Conservation (phyloP, 2,888 invertebrate species). For the Ceramica pisi region DNA sequence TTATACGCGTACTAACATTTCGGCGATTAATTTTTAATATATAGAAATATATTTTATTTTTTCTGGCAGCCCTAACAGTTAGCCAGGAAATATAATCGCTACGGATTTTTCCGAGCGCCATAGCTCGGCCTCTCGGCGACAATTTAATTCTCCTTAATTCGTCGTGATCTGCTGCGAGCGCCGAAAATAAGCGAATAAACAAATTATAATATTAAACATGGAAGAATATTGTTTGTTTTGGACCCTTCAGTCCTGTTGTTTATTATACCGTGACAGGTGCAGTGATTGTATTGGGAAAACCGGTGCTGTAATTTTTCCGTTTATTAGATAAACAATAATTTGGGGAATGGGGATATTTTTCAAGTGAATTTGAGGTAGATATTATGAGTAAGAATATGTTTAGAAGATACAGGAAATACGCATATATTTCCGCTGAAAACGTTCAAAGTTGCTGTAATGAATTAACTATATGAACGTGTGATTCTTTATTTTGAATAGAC, state of each 20-base stretch:
- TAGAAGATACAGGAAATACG: background rate
- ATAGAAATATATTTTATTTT: background rate
- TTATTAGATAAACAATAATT: background rate
- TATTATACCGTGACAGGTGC: slow-evolving; percentile 27
- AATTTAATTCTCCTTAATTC: slow-evolving; percentile 51
- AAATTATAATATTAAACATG: slow-evolving; percentile 51
- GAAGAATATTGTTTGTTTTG: slow-evolving; percentile 27
- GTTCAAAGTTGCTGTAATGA: no score
- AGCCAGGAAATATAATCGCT: slow-evolving; percentile 29
- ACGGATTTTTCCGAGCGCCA: slow-evolving; percentile 45
- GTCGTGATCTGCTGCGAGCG: slow-evolving; percentile 11
- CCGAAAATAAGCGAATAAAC: slow-evolving; percentile 31
- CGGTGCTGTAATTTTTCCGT: background rate
- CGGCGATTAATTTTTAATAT: no score
- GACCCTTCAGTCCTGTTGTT: slow-evolving; percentile 12
- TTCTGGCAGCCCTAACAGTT: slow-evolving; percentile 28
- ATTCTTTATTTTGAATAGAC: no score
- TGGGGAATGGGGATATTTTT: background rate
- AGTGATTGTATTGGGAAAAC: background rate
- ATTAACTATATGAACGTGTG: no score
- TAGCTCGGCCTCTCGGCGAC: slow-evolving; percentile 12
- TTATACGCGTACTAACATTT: no score
- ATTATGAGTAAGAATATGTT: background rate
- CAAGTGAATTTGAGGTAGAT: background rate
- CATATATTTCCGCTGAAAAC: no score